phyloP scores from a whole-genome alignment of 2,888 invertebrate species.

The Chouioia cunea region DNA sequence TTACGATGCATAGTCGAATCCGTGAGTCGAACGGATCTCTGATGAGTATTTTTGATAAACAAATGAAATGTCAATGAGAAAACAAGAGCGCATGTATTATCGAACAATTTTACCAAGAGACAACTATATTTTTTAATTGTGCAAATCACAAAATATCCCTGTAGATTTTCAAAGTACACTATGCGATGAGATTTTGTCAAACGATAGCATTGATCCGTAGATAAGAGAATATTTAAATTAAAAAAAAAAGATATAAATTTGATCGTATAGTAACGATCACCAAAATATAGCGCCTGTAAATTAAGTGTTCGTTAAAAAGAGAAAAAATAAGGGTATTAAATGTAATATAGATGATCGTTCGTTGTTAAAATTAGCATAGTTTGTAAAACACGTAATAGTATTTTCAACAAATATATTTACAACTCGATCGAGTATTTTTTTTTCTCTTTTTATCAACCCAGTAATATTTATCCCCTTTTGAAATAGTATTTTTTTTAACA shows the following conservation, averaged over 20 bases:
- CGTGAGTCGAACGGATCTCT: neutral
- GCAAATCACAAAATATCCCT: neutral
- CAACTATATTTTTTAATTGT: too few relatives aligned
- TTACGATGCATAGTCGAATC: too few relatives aligned
- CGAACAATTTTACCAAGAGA: too few relatives aligned
- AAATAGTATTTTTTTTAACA: neutral
- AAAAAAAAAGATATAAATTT: neutral
- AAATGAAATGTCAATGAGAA: constrained; percentile 3
- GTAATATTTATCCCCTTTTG: neutral
- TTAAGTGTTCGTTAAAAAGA: constrained; percentile 16
- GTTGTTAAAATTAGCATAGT: neutral
- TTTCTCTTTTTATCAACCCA: constrained; percentile 2
- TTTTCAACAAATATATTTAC: too few relatives aligned
- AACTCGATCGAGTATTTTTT: neutral
- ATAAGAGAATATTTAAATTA: constrained; percentile 18
- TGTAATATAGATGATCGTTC: neutral
- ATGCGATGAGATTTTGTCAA: neutral
- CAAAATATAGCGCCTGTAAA: constrained; percentile 9
- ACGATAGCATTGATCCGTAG: constrained; percentile 1
- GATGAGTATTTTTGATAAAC: constrained; percentile 5
- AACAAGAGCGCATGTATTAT: neutral
- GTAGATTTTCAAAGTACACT: constrained; percentile 11
- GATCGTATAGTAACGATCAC: too few relatives aligned
- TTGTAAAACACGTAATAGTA: neutral
- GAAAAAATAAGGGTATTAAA: constrained; percentile 8